A percentile compares a stretch with the other conserved stretches of the same genome.
phyloP scores from a whole-genome alignment of 1,140 invertebrate species.

The Coenobita brevimanus region DNA sequence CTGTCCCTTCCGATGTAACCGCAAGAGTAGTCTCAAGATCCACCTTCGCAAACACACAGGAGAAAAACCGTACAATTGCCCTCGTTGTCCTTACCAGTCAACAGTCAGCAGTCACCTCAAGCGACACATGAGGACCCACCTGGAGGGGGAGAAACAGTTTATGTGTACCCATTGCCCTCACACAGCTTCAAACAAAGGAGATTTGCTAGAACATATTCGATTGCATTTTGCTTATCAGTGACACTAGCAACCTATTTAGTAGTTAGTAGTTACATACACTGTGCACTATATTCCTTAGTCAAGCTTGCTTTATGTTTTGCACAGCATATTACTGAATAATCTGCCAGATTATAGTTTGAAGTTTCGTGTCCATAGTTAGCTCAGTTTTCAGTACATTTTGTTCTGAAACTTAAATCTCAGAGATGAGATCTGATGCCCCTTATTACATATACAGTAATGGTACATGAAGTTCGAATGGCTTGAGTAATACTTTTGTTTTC shows the following conservation, averaged over 20 bases:
- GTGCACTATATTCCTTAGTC: no score
- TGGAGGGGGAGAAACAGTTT: background rate
- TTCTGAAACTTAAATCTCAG: no score
- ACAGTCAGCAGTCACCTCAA: constrained; percentile 37
- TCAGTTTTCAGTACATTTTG: no score
- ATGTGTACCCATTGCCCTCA: constrained; percentile 18
- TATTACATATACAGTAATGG: no score
- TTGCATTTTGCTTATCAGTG: background rate
- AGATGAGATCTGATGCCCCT: no score
- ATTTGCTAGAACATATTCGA: constrained; percentile 24
- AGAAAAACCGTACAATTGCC: constrained; percentile 40
- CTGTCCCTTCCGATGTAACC: constrained; percentile 32
- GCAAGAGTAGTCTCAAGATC: constrained; percentile 36
- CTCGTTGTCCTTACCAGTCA: constrained; percentile 34
- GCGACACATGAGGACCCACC: constrained; percentile 33
- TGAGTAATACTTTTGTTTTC: no score
- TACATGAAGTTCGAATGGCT: no score
- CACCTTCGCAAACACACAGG: constrained; percentile 44
- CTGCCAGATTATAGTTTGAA: no score
- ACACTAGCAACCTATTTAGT: no score
- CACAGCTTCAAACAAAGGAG: background rate
- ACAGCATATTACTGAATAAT: no score
- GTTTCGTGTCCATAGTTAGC: background rate
- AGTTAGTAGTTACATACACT: no score
- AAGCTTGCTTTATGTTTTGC: background rate